Percentiles rank a stretch among this genome's conserved stretches.
Conservation (phyloP, 1,140 invertebrate species). For the Nymphalis io region DNA sequence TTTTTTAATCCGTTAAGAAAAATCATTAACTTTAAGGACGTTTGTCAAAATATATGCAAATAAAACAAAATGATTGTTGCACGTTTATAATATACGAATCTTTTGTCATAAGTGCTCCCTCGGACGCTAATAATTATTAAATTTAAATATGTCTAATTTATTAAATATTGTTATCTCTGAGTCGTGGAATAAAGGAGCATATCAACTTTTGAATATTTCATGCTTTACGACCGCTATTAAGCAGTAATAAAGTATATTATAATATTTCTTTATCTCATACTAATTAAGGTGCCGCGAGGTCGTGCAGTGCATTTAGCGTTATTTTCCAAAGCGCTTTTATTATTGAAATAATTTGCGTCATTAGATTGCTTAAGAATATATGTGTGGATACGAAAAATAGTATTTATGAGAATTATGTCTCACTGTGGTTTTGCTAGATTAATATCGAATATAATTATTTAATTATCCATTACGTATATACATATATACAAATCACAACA, state of each 20-base stretch:
- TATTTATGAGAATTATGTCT: neutral
- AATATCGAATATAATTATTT: neutral
- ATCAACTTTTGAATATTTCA: conserved; percentile 14
- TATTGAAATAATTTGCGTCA: conserved; percentile 52
- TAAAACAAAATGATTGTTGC: neutral
- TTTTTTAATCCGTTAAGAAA: neutral
- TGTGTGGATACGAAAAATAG: neutral
- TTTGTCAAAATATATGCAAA: neutral
- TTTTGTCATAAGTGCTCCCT: neutral
- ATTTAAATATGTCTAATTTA: conserved; percentile 8
- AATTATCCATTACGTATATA: neutral
- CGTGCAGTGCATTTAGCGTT: conserved; percentile 36
- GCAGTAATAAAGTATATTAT: conserved; percentile 37
- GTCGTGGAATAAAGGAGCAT: neutral
- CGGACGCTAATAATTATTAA: neutral
- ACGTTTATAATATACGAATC: neutral
- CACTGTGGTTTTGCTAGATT: neutral
- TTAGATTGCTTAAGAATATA: conserved; percentile 31
- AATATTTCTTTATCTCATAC: conserved; percentile 40
- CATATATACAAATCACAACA: too few relatives aligned
- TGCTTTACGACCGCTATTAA: conserved; percentile 28
- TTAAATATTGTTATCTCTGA: neutral
- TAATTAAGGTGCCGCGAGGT: conserved; percentile 48
- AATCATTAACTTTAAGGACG: neutral
- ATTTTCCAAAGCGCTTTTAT: conserved; percentile 51